A percentile compares a stretch with the other conserved stretches of the same genome.
These are phyloP conservation scores for Bombus superbus DNA, from an alignment of 1,140 invertebrate species.

Conservation along the genomic window DNA sequence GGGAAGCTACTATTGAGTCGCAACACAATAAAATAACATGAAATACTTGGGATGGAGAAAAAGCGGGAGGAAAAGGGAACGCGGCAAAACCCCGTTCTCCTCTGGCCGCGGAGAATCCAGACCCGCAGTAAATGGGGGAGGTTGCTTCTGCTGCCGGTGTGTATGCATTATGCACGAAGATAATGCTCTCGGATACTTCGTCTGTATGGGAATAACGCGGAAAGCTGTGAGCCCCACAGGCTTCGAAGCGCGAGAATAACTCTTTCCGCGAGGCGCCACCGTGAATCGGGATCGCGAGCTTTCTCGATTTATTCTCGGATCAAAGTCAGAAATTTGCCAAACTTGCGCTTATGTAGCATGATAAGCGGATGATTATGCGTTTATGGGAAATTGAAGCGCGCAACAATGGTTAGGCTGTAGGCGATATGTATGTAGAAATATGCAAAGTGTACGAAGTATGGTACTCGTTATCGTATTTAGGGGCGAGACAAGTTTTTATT, in stretches of 20 bases:
- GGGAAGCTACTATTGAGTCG: slow-evolving; percentile 80
- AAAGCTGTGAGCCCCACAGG: slow-evolving; percentile 69
- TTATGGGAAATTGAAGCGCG: neutral
- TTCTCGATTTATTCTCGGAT: neutral
- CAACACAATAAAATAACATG: slow-evolving; percentile 82
- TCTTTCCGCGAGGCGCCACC: slow-evolving; percentile 54
- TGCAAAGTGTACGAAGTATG: no score
- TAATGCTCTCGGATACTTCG: slow-evolving; percentile 83
- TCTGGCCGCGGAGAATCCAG: slow-evolving; percentile 57
- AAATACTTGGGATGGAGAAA: slow-evolving; percentile 76
- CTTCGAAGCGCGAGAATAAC: slow-evolving; percentile 59
- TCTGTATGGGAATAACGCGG: slow-evolving; percentile 82
- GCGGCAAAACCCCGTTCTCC: slow-evolving; percentile 8
- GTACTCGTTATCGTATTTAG: no score
- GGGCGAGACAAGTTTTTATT: no score
- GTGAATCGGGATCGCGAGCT: slow-evolving; percentile 29
- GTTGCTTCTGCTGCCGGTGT: slow-evolving; percentile 69
- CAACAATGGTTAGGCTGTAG: no score
- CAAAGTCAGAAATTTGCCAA: neutral
- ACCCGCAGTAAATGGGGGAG: slow-evolving; percentile 59
- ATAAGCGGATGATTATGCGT: neutral
- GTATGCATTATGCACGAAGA: slow-evolving; percentile 83
- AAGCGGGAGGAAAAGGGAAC: slow-evolving; percentile 49
- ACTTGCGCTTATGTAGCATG: neutral
- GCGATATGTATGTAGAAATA: no score